Conservation (phyloP, 2,888 invertebrate genomes). For the Linyphia triangularis region DNA sequence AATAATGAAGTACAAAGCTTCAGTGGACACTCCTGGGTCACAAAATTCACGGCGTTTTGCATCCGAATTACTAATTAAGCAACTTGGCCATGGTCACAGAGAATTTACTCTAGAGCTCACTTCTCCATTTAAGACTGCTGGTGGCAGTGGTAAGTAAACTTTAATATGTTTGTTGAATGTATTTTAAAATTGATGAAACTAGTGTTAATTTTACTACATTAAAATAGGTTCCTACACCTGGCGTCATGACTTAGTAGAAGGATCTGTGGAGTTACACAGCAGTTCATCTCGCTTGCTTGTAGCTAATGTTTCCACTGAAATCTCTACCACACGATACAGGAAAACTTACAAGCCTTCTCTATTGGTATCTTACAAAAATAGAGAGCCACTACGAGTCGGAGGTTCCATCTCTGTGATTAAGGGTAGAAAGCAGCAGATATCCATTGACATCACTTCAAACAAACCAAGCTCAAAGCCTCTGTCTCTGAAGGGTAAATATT, state of each 20-base stretch:
- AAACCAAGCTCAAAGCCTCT: constrained; percentile 42
- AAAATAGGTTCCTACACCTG: constrained; percentile 37
- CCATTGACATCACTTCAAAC: constrained; percentile 64
- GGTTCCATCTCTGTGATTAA: constrained; percentile 48
- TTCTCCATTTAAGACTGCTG: constrained; percentile 65
- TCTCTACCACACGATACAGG: constrained; percentile 3
- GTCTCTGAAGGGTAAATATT: constrained; percentile 51
- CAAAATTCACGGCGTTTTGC: constrained; percentile 42
- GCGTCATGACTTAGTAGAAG: constrained; percentile 21
- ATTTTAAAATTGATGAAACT: background rate
- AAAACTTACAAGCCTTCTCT: constrained; percentile 50
- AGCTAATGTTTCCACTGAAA: constrained; percentile 11
- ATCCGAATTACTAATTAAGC: constrained; percentile 52
- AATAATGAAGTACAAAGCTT: constrained; percentile 41
- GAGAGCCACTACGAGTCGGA: constrained; percentile 44
- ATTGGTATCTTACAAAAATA: background rate
- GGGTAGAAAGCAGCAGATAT: constrained; percentile 66
- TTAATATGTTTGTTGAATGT: background rate
- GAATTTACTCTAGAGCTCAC: constrained; percentile 33
- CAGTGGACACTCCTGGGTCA: constrained; percentile 68
- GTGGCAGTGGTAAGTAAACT: constrained; percentile 40
- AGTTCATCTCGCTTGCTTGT: background rate
- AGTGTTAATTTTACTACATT: background rate
- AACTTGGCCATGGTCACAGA: background rate
- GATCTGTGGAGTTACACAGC: constrained; percentile 28